phyloP scores from a whole-genome alignment of 2,888 invertebrate genomes.

The Druceiella hillmani region DNA sequence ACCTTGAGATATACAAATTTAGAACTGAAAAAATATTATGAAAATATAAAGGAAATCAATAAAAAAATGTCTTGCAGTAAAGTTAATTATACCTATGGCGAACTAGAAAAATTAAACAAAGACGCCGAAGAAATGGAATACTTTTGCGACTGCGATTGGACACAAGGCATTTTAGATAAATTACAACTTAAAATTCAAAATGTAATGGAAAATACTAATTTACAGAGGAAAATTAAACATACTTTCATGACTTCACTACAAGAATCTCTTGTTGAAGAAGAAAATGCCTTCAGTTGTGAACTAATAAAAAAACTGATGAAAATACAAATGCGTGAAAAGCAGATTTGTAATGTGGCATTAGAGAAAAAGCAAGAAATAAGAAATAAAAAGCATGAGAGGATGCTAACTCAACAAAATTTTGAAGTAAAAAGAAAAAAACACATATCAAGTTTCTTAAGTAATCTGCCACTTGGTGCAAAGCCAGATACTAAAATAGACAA shows the following conservation, averaged over 20 bases:
- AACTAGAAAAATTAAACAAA: slow-evolving; percentile 36
- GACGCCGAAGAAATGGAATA: slow-evolving; percentile 31
- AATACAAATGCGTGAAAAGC: slow-evolving; percentile 60
- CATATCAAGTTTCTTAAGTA: slow-evolving; percentile 41
- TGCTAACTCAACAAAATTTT: slow-evolving; percentile 46
- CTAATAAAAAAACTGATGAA: slow-evolving; percentile 53
- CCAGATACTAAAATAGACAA: slow-evolving; percentile 45
- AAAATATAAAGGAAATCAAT: slow-evolving; percentile 37
- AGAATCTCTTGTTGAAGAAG: slow-evolving; percentile 46
- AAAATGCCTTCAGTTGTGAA: slow-evolving; percentile 43
- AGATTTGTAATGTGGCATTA: slow-evolving; percentile 57
- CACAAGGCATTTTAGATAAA: slow-evolving; percentile 44
- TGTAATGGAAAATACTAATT: slow-evolving; percentile 38
- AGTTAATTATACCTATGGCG: slow-evolving; percentile 39
- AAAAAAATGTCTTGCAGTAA: slow-evolving; percentile 35
- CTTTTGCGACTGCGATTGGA: slow-evolving; percentile 36
- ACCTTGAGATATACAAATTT: slow-evolving; percentile 21
- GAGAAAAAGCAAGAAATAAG: slow-evolving; percentile 56
- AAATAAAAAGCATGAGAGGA: slow-evolving; percentile 49
- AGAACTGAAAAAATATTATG: slow-evolving; percentile 27
- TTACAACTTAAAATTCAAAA: slow-evolving; percentile 41
- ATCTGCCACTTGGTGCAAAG: slow-evolving; percentile 39
- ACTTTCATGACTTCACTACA: slow-evolving; percentile 49
- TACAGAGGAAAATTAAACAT: slow-evolving; percentile 47
- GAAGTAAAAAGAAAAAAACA: slow-evolving; percentile 45